A percentile compares a stretch with the other conserved stretches of the same genome.
Conservation (phyloP, 1,140 invertebrate species). For the Neodiprion lecontei region DNA sequence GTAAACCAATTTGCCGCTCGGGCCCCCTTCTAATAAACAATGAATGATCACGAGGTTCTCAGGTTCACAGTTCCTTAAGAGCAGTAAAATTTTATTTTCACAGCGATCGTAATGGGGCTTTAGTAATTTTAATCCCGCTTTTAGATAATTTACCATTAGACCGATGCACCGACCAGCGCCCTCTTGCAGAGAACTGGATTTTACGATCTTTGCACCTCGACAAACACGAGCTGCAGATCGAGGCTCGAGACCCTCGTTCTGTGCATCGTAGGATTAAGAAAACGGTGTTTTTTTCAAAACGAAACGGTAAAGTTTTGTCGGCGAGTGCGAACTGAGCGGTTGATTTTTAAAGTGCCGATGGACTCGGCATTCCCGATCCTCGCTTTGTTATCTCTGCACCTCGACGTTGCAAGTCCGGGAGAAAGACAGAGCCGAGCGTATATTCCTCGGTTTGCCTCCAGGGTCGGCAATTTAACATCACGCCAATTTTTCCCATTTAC, state of each 20-base stretch:
- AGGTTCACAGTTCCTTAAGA: not conserved
- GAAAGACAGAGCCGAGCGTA: not conserved
- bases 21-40: not conserved
- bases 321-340: not conserved
- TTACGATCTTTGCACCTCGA: not conserved
- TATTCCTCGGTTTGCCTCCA: not conserved
- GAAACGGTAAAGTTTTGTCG: not conserved
- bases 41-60: not conserved
- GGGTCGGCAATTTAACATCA: not conserved
- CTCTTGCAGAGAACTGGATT: not conserved
- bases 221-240: not conserved
- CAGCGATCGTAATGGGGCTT: not conserved
- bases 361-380: not conserved
- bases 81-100: not conserved
- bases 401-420: not conserved
- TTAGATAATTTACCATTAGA: not conserved
- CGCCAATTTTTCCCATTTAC: constrained; percentile 2
- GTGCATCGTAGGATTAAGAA: not conserved
- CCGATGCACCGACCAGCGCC: not conserved
- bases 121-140: not conserved
- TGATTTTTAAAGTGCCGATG: not conserved
- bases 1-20: not conserved
- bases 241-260: not conserved
- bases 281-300: not conserved
- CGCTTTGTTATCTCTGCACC: not conserved